These are phyloP conservation scores for Taurulus bubalis DNA, from an alignment of 2,113 vertebrate genomes.

Conservation along the genomic window DNA sequence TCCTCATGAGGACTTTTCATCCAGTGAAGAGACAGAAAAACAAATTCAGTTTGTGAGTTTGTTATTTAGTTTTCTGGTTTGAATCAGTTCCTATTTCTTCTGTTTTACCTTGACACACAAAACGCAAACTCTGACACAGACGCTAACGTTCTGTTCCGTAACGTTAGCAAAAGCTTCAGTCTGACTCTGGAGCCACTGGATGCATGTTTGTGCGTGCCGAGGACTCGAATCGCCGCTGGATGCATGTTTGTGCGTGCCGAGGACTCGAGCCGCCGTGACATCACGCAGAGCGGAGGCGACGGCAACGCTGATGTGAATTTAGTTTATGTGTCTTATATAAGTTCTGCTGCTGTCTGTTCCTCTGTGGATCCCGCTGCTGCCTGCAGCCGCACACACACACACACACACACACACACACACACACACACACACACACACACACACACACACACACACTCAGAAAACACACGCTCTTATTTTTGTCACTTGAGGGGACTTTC, in stretches of 20 bases:
- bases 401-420: neutral
- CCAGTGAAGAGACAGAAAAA: neutral
- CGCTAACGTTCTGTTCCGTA: slow-evolving; percentile 1
- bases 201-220: no score
- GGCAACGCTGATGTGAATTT: slow-evolving; percentile 32
- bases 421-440: neutral
- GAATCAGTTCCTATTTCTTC: neutral
- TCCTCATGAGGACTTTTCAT: slow-evolving; percentile 2
- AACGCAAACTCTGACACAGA: slow-evolving; percentile 5
- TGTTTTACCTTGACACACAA: neutral
- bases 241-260: neutral
- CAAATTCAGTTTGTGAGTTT: slow-evolving; percentile 5
- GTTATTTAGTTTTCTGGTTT: slow-evolving; percentile 1
- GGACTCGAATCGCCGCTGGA: neutral
- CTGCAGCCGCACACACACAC: slow-evolving; percentile 2
- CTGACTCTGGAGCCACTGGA: neutral
- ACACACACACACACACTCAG: neutral
- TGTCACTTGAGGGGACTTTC: neutral
- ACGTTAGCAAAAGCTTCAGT: neutral
- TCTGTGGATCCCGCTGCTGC: slow-evolving; percentile 33
- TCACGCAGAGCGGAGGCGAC: slow-evolving; percentile 28
- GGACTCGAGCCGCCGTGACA: slow-evolving; percentile 28
- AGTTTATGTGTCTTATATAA: slow-evolving; percentile 44
- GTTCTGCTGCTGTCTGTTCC: slow-evolving; percentile 39
- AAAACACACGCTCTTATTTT: neutral